Evolutionary conservation across 2,797 vertebrate genomes (phyloP).

Genomic region (Pipistrellus pygmaeus): DNA sequence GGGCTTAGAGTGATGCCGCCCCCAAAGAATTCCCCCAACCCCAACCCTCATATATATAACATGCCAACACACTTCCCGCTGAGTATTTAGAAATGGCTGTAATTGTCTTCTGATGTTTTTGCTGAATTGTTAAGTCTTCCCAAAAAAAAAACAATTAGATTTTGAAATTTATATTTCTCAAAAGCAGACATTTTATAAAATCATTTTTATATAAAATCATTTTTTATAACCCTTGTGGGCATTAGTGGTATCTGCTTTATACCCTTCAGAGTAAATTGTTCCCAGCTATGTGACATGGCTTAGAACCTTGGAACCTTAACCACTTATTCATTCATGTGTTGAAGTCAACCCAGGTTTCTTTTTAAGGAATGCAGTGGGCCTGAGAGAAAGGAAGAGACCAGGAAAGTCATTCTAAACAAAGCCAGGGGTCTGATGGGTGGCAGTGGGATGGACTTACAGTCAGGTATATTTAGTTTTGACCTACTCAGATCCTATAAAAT

Average conservation of each 20-base stretch:
- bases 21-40: not conserved
- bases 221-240: not conserved
- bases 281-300: not conserved
- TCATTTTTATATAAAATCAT: no score
- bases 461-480: not conserved
- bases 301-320: not conserved
- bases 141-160: not conserved
- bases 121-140: not conserved
- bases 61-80: not conserved
- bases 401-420: conserved; percentile 14
- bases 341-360: not conserved
- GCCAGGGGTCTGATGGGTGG: not conserved
- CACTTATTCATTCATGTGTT: not conserved
- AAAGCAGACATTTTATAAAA: not conserved
- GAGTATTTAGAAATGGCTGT: not conserved
- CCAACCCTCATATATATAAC: not conserved
- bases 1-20: not conserved
- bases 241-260: not conserved
- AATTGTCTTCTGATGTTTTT: not conserved
- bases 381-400: not conserved
- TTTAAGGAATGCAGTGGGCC: not conserved
- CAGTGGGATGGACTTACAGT: not conserved
- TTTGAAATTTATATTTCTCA: conserved; percentile 9
- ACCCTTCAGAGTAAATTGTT: not conserved
- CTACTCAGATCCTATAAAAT: not conserved